phyloP scores from a whole-genome alignment of 2,113 vertebrate genomes.

The Gobiocypris rarus region DNA sequence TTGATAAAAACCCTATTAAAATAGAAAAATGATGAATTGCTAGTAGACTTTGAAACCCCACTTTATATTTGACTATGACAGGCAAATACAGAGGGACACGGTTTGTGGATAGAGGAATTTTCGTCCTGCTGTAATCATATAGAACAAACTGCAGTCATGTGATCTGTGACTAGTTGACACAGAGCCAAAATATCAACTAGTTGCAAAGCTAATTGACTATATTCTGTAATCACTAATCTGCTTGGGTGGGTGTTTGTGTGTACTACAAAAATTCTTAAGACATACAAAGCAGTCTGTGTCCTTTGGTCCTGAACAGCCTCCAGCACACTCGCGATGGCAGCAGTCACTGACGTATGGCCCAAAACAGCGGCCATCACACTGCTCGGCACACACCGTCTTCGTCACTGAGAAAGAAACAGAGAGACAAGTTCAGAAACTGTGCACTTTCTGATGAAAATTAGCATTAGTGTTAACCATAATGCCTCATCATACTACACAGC shows the following conservation, averaged over 20 bases:
- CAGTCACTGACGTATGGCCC: constrained; percentile 97
- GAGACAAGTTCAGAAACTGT: neutral
- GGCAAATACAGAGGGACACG: neutral
- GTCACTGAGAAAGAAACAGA: constrained; percentile 81
- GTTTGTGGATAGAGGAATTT: neutral
- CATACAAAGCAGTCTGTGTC: constrained; percentile 98
- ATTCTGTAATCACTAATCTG: neutral
- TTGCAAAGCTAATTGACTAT: too few species aligned
- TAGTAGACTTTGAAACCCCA: neutral
- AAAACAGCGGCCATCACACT: constrained; percentile 96
- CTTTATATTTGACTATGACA: neutral
- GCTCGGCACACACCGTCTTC: constrained; percentile 94
- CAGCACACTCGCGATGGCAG: constrained; percentile 96
- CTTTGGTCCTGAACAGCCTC: constrained; percentile 94
- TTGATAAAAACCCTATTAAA: neutral
- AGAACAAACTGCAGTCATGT: constrained; percentile 5
- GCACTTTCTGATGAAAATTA: neutral
- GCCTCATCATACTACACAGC: neutral
- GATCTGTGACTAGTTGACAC: constrained; percentile 7
- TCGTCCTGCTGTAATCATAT: neutral
- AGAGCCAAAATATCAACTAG: constrained; percentile 1
- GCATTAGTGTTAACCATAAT: neutral
- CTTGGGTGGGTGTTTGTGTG: neutral
- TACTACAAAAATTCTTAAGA: constrained; percentile 29
- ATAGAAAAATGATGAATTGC: neutral